Percentiles rank a stretch among this genome's conserved stretches.
phyloP scores from a whole-genome alignment of 2,113 vertebrate genomes.

The Tyrannus savana region DNA sequence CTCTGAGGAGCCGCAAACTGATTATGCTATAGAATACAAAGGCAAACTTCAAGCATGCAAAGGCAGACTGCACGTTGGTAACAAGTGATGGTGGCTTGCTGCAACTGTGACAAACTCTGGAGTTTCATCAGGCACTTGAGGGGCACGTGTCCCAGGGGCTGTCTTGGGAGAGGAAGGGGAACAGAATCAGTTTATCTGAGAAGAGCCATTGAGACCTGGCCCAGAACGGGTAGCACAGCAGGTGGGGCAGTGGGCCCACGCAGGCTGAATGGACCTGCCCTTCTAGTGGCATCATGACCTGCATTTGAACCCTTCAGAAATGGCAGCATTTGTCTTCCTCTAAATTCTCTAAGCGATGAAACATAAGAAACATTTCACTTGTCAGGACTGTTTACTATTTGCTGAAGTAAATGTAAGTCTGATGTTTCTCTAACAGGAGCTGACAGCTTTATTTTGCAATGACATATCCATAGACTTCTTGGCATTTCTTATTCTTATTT shows the following conservation, averaged over 20 bases:
- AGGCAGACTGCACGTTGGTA: accelerated
- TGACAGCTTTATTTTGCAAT: slow-evolving; percentile 39
- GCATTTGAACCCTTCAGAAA: slow-evolving; percentile 19
- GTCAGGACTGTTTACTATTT: slow-evolving; percentile 62
- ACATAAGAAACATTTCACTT: slow-evolving; percentile 49
- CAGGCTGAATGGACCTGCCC: not conserved
- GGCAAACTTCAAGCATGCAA: not conserved
- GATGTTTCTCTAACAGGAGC: slow-evolving; percentile 45
- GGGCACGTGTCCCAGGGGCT: not conserved
- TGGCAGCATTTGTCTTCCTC: slow-evolving; percentile 35
- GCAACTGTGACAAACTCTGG: not conserved
- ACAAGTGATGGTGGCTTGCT: accelerated
- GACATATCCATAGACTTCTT: not conserved
- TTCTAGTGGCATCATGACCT: not conserved
- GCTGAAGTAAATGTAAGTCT: slow-evolving; percentile 57
- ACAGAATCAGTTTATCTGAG: not conserved
- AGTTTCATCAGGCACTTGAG: not conserved
- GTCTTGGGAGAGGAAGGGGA: not conserved
- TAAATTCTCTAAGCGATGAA: slow-evolving; percentile 37
- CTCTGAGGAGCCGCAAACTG: not conserved
- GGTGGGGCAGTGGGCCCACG: not conserved
- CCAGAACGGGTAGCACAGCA: not conserved
- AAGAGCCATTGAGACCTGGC: accelerated
- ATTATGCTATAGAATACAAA: not conserved
- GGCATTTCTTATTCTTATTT: slow-evolving; percentile 63